These are phyloP conservation scores for Andrena bucephala DNA, from an alignment of 2,888 invertebrate genomes.

Conservation along the genomic window DNA sequence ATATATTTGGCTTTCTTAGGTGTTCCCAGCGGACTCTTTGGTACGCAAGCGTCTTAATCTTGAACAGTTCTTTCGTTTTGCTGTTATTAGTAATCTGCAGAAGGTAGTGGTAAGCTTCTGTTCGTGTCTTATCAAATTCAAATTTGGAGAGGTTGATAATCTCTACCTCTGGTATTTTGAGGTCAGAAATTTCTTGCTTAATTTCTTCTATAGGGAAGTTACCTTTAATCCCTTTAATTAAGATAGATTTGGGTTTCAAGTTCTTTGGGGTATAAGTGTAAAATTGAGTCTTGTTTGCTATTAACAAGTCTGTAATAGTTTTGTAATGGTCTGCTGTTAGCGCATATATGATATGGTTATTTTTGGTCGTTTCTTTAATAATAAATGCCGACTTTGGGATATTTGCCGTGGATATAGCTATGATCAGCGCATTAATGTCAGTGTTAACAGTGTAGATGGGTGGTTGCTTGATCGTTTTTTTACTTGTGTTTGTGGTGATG, in stretches of 20 bases:
- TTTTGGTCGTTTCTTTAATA: neutral
- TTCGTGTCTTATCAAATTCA: too few species aligned
- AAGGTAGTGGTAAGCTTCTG: neutral
- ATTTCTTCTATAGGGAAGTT: neutral
- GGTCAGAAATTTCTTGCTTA: neutral
- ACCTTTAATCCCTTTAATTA: neutral
- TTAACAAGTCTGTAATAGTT: neutral
- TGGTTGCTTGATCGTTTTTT: neutral
- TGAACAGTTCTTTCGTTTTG: neutral
- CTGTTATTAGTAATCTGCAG: neutral
- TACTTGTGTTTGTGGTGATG: neutral
- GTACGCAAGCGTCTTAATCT: neutral
- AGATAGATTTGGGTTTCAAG: neutral
- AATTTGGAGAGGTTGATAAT: neutral
- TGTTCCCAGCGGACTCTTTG: neutral
- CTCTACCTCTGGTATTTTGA: neutral
- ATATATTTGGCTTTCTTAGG: neutral
- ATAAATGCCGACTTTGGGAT: neutral
- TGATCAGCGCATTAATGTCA: neutral
- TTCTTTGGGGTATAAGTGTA: neutral
- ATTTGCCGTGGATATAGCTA: neutral
- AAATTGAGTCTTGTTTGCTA: neutral
- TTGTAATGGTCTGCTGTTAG: neutral
- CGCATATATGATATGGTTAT: neutral
- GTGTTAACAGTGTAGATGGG: neutral